phyloP scores from a whole-genome alignment of 2,888 invertebrate species.

The Conchocele bisecta region DNA sequence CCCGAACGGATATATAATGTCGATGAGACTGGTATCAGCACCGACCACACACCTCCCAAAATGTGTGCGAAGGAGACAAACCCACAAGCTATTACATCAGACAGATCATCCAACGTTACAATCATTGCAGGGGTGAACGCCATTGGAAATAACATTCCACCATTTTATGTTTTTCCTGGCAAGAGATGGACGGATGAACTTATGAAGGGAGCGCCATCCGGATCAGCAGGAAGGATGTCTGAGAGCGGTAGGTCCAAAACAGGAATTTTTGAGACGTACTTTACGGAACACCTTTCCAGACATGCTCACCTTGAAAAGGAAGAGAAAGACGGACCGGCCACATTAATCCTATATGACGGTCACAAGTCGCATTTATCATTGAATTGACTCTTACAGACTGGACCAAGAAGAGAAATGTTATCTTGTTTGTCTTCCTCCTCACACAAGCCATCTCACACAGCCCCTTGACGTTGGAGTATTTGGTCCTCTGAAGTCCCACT shows the following conservation, averaged over 20 bases:
- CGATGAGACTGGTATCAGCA: slow-evolving; percentile 8
- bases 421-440: too few relatives aligned
- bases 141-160: slow-evolving; percentile 13
- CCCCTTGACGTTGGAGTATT: too few relatives aligned
- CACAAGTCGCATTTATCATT: too few relatives aligned
- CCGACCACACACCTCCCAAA: slow-evolving; percentile 2
- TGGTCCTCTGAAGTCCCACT: too few relatives aligned
- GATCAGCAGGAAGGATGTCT: slow-evolving; percentile 23
- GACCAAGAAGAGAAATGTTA: too few relatives aligned
- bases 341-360: too few relatives aligned
- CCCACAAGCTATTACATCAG: slow-evolving; percentile 1
- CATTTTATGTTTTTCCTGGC: slow-evolving; percentile 18
- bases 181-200: slow-evolving; percentile 2
- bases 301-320: too few relatives aligned
- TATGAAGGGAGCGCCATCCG: slow-evolving; percentile 12
- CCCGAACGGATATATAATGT: slow-evolving; percentile 7
- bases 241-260: slow-evolving; percentile 20
- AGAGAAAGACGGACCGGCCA: too few relatives aligned
- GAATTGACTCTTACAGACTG: too few relatives aligned
- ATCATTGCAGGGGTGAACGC: slow-evolving; percentile 24
- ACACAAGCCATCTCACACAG: too few relatives aligned
- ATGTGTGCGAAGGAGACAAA: not conserved
- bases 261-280: slow-evolving; percentile 10
- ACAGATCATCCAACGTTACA: slow-evolving; percentile 3
- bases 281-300: not conserved